Conservation (phyloP, 2,888 invertebrate species). For the Xiphydria camelus region DNA sequence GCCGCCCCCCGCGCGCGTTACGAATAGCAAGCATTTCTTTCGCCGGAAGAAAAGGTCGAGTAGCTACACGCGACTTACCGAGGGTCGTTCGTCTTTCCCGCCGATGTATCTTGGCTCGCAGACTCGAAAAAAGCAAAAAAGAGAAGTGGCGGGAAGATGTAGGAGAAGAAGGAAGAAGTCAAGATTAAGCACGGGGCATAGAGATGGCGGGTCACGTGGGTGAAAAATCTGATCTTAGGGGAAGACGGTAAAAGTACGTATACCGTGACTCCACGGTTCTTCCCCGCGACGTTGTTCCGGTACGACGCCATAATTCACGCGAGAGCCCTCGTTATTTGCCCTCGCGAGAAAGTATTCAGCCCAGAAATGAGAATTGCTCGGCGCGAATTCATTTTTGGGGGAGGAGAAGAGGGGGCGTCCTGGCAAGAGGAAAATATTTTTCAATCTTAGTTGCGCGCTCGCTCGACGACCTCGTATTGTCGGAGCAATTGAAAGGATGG, state of each 20-base stretch:
- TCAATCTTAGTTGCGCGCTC: no score
- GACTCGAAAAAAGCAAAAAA: slow-evolving; percentile 4
- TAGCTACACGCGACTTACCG: background rate
- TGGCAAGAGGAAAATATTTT: no score
- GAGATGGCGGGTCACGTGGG: slow-evolving; percentile 16
- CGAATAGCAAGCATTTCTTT: no score
- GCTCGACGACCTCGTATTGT: no score
- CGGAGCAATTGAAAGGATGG: no score
- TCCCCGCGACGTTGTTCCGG: no score
- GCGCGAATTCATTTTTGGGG: no score
- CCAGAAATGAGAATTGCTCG: background rate
- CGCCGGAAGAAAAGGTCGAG: no score
- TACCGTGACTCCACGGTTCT: no score
- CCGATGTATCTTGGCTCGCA: slow-evolving; percentile 26
- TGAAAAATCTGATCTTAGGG: slow-evolving; percentile 25
- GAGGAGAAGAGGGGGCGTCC: no score
- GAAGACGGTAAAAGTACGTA: slow-evolving; percentile 12
- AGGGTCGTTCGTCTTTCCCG: slow-evolving; percentile 22
- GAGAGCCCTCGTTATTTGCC: background rate
- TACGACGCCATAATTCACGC: no score
- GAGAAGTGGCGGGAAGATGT: slow-evolving; percentile 1
- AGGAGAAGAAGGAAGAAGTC: slow-evolving; percentile 6
- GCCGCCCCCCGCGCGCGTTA: no score
- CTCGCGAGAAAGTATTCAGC: background rate
- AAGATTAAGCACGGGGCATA: slow-evolving; percentile 16